Evolutionary conservation across 2,113 vertebrate species (phyloP).

Genomic region (Guaruba guarouba): DNA sequence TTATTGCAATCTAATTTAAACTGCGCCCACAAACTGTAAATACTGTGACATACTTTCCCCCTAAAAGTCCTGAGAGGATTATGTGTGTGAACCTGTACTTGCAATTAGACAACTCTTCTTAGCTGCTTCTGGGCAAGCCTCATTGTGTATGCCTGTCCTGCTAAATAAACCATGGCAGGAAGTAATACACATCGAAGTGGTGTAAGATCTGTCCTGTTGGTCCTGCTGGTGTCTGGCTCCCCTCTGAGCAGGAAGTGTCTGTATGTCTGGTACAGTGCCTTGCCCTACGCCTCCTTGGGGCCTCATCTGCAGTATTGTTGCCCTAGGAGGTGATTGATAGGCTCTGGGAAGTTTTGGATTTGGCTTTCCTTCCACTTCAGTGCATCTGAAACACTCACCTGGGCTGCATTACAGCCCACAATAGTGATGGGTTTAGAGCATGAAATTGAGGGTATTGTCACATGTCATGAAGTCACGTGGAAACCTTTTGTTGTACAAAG

Average conservation of each 20-base stretch:
- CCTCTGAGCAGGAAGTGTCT: background rate
- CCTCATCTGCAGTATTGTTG: background rate
- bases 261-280: background rate
- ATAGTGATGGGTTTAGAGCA: background rate
- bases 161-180: background rate
- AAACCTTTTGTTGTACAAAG: background rate
- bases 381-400: background rate
- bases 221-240: background rate
- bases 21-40: background rate
- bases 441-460: background rate
- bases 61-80: background rate
- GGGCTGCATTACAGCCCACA: background rate
- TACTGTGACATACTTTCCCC: background rate
- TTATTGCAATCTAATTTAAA: background rate
- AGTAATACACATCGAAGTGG: fast-evolving
- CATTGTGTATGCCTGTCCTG: background rate
- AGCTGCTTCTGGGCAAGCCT: background rate
- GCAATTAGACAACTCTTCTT: background rate
- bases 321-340: background rate
- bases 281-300: fast-evolving
- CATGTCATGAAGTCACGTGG: background rate
- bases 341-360: background rate
- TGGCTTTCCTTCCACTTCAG: background rate
- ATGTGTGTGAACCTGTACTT: background rate
- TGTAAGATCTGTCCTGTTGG: background rate